phyloP scores from a whole-genome alignment of 2,888 invertebrate genomes.

The Argyresthia goedartella region DNA sequence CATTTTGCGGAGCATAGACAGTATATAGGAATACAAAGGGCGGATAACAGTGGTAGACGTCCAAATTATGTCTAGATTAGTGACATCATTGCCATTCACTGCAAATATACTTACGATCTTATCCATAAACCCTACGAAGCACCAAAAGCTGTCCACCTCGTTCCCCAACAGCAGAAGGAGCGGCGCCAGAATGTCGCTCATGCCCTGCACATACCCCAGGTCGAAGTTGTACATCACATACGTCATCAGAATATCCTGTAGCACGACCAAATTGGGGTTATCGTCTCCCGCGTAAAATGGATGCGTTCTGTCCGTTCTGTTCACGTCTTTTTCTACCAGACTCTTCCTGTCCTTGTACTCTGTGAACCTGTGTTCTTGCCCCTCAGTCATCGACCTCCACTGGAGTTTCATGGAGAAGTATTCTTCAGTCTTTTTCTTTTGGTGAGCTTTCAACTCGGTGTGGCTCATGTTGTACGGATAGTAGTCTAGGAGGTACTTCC shows the following conservation, averaged over 20 bases:
- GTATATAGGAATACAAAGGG: too few species aligned
- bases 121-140: slow-evolving; percentile 98
- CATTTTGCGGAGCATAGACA: too few species aligned
- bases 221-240: slow-evolving; percentile 99
- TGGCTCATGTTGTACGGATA: slow-evolving; percentile 87
- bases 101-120: slow-evolving; percentile 80
- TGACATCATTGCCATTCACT: too few species aligned
- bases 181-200: slow-evolving; percentile 97
- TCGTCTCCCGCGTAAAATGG: slow-evolving; percentile 94
- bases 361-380: slow-evolving; percentile 90
- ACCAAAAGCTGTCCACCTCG: slow-evolving; percentile 99
- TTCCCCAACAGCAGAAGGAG: slow-evolving; percentile 89
- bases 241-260: slow-evolving; percentile 96
- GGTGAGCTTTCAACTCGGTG: slow-evolving; percentile 76
- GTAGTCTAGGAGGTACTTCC: slow-evolving; percentile 95
- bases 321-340: slow-evolving; percentile 97
- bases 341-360: slow-evolving; percentile 92
- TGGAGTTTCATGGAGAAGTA: slow-evolving; percentile 97
- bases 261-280: slow-evolving; percentile 86
- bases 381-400: slow-evolving; percentile 91
- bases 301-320: slow-evolving; percentile 92
- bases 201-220: slow-evolving; percentile 95
- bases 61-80: too few species aligned
- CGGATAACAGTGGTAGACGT: too few species aligned
- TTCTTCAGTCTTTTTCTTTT: slow-evolving; percentile 82